Evolutionary conservation across 2,888 invertebrate genomes (phyloP).

Genomic region (Meiosimyza decipiens): DNA sequence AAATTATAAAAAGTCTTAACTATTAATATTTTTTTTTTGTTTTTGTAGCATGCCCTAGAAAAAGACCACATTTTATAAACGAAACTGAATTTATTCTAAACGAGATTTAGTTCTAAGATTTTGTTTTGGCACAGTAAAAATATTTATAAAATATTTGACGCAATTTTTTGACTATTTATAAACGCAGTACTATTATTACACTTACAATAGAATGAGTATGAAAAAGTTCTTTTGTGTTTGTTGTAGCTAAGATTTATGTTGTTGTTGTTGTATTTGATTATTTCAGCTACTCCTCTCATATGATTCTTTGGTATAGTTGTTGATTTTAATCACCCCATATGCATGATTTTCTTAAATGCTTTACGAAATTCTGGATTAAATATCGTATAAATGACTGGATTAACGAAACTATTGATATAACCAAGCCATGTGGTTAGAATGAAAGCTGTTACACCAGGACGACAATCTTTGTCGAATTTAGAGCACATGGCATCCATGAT

Average conservation of each 20-base stretch:
- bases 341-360: constrained; percentile 95
- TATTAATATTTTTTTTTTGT: background rate
- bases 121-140: constrained; percentile 50
- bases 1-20: too few relatives aligned
- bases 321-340: constrained; percentile 69
- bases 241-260: too few relatives aligned
- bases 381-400: constrained; percentile 94
- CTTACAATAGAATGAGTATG: background rate
- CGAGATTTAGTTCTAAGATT: constrained; percentile 12
- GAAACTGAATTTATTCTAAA: background rate
- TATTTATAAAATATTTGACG: constrained; percentile 42
- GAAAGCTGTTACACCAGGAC: constrained; percentile 89
- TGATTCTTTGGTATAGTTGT: background rate
- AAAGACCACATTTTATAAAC: background rate
- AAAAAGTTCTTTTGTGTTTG: too few relatives aligned
- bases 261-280: background rate
- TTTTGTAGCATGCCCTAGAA: constrained; percentile 11
- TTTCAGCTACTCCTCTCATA: constrained; percentile 8
- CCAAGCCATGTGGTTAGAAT: constrained; percentile 97
- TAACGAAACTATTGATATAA: constrained; percentile 95
- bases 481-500: constrained; percentile 97
- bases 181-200: background rate
- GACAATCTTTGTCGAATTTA: constrained; percentile 81
- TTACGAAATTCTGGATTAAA: constrained; percentile 98
- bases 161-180: background rate